These are phyloP conservation scores for Tragelaphus imberbis DNA, from an alignment of 2,113 vertebrate species.

Conservation along the genomic window DNA sequence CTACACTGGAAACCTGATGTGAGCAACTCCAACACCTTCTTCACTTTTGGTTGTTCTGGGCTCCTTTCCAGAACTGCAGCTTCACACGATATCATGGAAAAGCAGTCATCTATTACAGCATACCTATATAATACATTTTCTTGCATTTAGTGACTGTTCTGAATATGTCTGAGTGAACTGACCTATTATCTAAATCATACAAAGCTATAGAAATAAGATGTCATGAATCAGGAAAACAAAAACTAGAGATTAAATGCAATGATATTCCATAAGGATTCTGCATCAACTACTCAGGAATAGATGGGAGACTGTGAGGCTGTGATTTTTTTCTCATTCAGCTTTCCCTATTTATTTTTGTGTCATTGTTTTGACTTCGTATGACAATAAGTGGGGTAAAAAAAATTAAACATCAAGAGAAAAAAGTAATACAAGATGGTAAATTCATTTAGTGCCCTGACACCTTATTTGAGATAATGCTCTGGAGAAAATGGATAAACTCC, in stretches of 20 bases:
- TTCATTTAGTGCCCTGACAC: slow-evolving; percentile 60
- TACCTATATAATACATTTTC: not conserved
- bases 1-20: not conserved
- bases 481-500: slow-evolving; percentile 62
- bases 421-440: slow-evolving; percentile 51
- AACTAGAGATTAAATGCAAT: not conserved
- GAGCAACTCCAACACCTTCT: not conserved
- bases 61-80: not conserved
- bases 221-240: slow-evolving; percentile 13
- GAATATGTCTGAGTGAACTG: not conserved
- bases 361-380: slow-evolving; percentile 24
- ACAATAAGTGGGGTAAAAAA: slow-evolving; percentile 63
- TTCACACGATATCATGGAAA: not conserved
- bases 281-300: not conserved
- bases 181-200: not conserved
- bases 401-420: slow-evolving; percentile 70
- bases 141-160: not conserved
- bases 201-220: not conserved
- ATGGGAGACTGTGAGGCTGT: not conserved
- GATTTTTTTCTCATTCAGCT: not conserved
- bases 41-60: not conserved
- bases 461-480: slow-evolving; percentile 62
- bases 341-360: not conserved
- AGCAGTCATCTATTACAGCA: not conserved
- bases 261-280: not conserved